Evolutionary conservation across 2,797 vertebrate genomes (phyloP).

Genomic region (Coluber constrictor): DNA sequence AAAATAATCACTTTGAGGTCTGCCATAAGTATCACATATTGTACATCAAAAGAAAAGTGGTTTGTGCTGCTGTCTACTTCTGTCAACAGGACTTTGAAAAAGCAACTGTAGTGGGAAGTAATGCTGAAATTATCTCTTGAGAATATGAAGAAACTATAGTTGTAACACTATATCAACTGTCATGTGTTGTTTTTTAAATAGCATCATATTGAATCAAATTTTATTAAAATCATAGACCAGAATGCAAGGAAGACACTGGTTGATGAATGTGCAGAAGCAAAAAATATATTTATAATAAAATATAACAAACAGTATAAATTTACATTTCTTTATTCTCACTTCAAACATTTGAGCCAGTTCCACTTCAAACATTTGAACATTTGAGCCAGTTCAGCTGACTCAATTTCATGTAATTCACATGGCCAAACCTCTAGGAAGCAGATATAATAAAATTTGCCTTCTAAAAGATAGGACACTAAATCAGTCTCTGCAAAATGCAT

Average conservation of each 20-base stretch:
- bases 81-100: not conserved
- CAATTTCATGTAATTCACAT: not conserved
- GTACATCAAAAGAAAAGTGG: not conserved
- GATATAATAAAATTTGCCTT: not conserved
- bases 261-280: not conserved
- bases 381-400: not conserved
- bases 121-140: not conserved
- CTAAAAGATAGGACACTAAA: not conserved
- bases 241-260: not conserved
- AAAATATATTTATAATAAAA: not conserved
- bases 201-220: not conserved
- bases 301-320: not conserved
- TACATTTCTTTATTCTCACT: not conserved
- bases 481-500: not conserved
- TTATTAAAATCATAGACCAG: not conserved
- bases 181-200: not conserved
- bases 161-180: not conserved
- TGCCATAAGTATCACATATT: not conserved
- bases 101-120: not conserved
- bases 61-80: not conserved
- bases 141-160: not conserved
- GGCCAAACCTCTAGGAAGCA: not conserved
- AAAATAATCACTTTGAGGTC: not conserved
- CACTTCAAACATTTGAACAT: not conserved
- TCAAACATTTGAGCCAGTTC: not conserved